Conservation (phyloP, 2,888 invertebrate species). For the Epinotia brunnichana region DNA sequence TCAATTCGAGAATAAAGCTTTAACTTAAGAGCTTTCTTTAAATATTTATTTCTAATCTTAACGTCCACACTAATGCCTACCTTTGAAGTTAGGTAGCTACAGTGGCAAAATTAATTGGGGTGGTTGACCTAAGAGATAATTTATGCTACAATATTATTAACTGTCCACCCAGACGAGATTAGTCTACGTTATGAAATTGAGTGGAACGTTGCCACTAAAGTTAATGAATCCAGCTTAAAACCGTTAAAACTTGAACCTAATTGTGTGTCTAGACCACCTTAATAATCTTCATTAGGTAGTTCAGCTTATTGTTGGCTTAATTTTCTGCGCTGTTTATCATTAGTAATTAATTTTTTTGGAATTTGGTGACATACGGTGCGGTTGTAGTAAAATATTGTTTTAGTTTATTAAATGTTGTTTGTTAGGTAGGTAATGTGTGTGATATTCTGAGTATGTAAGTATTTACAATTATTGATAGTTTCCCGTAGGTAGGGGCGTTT, state of each 20-base stretch:
- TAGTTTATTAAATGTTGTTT: no score
- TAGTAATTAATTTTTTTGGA: slow-evolving; percentile 1
- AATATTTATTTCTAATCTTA: background rate
- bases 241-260: slow-evolving; percentile 23
- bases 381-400: background rate
- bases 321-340: slow-evolving; percentile 10
- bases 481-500: no score
- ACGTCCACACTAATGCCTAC: background rate
- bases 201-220: background rate
- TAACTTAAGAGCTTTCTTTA: background rate
- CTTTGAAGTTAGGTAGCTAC: slow-evolving; percentile 30
- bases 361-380: background rate
- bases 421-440: no score
- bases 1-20: background rate
- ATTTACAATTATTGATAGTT: no score
- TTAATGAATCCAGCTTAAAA: slow-evolving; percentile 31
- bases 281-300: slow-evolving; percentile 28
- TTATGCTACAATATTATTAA: slow-evolving; percentile 47
- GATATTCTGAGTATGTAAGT: no score
- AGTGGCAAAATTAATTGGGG: slow-evolving; percentile 45
- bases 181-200: slow-evolving; percentile 48
- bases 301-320: slow-evolving; percentile 6
- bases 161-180: slow-evolving; percentile 50
- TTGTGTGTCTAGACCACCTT: slow-evolving; percentile 38
- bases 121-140: slow-evolving; percentile 46